These are phyloP conservation scores for Empidonax traillii DNA, from an alignment of 2,113 vertebrate genomes.

Conservation along the genomic window DNA sequence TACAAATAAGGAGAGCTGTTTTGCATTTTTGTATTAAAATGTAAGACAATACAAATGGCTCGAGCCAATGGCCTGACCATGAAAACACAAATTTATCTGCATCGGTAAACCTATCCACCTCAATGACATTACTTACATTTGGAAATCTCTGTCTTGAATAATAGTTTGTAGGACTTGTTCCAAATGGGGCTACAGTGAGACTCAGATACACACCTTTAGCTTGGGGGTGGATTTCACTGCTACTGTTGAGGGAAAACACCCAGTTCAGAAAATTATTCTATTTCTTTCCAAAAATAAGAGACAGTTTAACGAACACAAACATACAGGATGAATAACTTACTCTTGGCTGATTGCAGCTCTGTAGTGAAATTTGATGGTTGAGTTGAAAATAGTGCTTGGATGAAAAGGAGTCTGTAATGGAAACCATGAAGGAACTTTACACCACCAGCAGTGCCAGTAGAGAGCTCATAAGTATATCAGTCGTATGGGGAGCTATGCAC, in stretches of 20 bases:
- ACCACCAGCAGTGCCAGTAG: neutral
- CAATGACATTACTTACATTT: neutral
- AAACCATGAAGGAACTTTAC: neutral
- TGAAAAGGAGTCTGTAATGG: slow-evolving; percentile 1
- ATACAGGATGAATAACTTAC: neutral
- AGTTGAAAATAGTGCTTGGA: neutral
- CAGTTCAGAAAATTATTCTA: neutral
- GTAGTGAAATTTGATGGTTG: neutral
- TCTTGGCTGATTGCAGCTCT: neutral
- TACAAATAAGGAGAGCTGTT: neutral
- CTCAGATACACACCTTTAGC: neutral
- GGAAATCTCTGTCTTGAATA: neutral
- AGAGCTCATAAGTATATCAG: neutral
- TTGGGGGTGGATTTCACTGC: neutral
- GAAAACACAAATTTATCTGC: neutral
- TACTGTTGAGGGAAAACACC: neutral
- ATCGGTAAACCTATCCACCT: neutral
- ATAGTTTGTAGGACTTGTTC: neutral
- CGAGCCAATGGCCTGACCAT: neutral
- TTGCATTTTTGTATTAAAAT: neutral
- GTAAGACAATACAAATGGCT: neutral
- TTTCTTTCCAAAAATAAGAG: neutral
- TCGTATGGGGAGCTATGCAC: neutral
- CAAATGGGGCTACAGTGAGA: neutral
- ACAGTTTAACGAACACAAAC: neutral